These are phyloP conservation scores for Synergus gifuensis DNA, from an alignment of 2,888 invertebrate genomes.

Conservation along the genomic window DNA sequence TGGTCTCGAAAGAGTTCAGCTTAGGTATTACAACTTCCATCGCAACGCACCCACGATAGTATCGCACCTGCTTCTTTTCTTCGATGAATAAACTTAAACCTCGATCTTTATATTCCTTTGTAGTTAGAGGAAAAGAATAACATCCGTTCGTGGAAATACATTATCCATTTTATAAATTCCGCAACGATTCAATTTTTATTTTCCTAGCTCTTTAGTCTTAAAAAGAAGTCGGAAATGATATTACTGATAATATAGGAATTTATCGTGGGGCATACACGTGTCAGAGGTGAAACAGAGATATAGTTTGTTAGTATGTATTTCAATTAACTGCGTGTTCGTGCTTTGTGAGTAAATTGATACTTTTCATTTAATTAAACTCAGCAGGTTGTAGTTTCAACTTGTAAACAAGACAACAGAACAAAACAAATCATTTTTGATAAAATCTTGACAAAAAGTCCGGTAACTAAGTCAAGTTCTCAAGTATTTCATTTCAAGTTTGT, in stretches of 20 bases:
- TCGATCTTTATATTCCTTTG: constrained; percentile 29
- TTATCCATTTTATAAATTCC: neutral
- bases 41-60: neutral
- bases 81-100: constrained; percentile 22
- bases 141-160: constrained; percentile 8
- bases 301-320: neutral
- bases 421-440: no score
- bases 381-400: neutral
- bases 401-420: neutral
- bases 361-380: neutral
- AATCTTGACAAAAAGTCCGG: neutral
- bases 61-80: constrained; percentile 35
- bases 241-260: neutral
- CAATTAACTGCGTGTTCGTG: neutral
- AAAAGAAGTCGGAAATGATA: neutral
- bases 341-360: neutral
- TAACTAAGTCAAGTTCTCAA: no score
- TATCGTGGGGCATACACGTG: neutral
- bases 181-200: neutral
- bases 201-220: neutral
- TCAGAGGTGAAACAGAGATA: neutral
- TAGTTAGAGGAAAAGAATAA: neutral
- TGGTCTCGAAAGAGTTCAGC: constrained; percentile 26
- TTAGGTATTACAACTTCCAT: neutral
- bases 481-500: neutral